These are phyloP conservation scores for Prunella fulvescens DNA, from an alignment of 2,113 vertebrate genomes.

Conservation along the genomic window DNA sequence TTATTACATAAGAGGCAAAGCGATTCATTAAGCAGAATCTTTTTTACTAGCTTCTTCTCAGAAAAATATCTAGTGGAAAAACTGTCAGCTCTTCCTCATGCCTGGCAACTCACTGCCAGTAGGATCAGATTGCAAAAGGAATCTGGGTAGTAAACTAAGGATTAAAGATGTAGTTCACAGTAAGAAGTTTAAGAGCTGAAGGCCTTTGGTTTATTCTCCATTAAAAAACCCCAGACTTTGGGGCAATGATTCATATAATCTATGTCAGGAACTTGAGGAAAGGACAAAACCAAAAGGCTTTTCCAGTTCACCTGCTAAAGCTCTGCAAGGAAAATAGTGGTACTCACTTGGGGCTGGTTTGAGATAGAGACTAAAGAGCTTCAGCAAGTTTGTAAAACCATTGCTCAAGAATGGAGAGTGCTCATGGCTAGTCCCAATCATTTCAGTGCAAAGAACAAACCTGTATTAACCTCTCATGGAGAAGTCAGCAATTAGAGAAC, in stretches of 20 bases:
- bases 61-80: neutral
- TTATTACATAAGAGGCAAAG: neutral
- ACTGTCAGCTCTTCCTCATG: neutral
- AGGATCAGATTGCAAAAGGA: neutral
- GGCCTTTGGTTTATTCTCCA: neutral
- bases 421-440: neutral
- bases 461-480: neutral
- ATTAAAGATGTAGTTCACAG: neutral
- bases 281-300: neutral
- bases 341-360: neutral
- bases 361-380: neutral
- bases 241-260: neutral
- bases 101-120: neutral
- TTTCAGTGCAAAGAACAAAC: neutral
- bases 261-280: neutral
- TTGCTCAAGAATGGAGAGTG: neutral
- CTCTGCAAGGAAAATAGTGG: neutral
- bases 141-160: neutral
- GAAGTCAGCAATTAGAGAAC: neutral
- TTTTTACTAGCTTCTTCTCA: neutral
- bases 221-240: neutral
- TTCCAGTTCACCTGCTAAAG: neutral
- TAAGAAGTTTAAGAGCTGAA: neutral
- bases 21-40: neutral
- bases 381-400: neutral